Evolutionary conservation across 2,888 invertebrate genomes (phyloP).

Genomic region (Dasysyrphus albostriatus): DNA sequence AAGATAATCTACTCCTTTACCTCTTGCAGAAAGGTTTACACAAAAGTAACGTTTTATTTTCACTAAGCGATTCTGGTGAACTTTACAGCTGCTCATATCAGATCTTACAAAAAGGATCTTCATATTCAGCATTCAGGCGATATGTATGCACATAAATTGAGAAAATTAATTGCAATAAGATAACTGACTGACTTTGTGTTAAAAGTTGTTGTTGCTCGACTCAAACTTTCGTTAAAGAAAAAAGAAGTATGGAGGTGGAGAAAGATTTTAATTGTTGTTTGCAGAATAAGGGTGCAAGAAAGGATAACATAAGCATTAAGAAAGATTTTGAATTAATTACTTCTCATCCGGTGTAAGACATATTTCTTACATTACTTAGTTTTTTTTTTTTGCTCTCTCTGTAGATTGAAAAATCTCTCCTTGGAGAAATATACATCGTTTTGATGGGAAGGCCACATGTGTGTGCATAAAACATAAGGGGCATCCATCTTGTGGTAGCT

Average conservation of each 20-base stretch:
- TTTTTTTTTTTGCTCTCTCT: neutral
- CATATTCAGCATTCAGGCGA: conserved; percentile 27
- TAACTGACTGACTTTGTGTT: conserved; percentile 7
- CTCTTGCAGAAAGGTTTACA: neutral
- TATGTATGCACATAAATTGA: conserved; percentile 39
- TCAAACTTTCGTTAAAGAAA: neutral
- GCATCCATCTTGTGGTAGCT: conserved; percentile 56
- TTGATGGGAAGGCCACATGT: conserved; percentile 39
- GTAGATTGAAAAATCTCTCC: conserved; percentile 15
- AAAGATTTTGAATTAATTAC: conserved; percentile 49
- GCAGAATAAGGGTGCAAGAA: neutral
- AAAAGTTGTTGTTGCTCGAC: neutral
- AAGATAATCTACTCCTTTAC: conserved; percentile 24
- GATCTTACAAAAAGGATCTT: conserved; percentile 18
- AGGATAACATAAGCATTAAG: conserved; percentile 12
- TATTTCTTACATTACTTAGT: conserved; percentile 13
- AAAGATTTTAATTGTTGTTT: conserved; percentile 20
- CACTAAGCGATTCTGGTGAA: conserved; percentile 21
- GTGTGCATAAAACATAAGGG: conserved; percentile 57
- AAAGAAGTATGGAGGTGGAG: neutral
- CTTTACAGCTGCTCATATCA: conserved; percentile 30
- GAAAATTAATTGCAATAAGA: conserved; percentile 44
- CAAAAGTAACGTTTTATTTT: conserved; percentile 4
- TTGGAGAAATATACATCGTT: conserved; percentile 22
- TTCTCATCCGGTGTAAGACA: conserved; percentile 28